phyloP scores from a whole-genome alignment of 2,113 vertebrate genomes.

The Lagopus muta region DNA sequence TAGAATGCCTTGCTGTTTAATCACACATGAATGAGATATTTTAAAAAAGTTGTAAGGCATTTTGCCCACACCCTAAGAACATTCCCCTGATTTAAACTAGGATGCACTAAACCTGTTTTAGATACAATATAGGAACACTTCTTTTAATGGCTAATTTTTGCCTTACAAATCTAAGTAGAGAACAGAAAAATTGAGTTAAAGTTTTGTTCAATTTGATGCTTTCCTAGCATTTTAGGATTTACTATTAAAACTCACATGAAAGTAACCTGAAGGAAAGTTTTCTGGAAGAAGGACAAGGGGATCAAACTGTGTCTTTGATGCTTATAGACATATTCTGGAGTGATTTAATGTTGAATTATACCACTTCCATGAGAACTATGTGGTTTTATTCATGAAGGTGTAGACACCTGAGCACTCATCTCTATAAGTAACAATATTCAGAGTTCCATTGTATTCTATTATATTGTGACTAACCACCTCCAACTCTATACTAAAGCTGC shows the following conservation, averaged over 20 bases:
- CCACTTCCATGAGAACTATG: not conserved
- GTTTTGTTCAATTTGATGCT: not conserved
- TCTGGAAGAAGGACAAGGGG: not conserved
- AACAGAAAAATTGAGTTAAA: not conserved
- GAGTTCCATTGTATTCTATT: not conserved
- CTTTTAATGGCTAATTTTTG: constrained; percentile 21
- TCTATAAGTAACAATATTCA: not conserved
- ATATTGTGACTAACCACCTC: not conserved
- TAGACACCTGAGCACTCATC: not conserved
- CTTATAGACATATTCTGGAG: not conserved
- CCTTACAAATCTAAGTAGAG: not conserved
- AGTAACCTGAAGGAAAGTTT: not conserved
- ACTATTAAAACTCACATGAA: not conserved
- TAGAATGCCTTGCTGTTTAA: not conserved
- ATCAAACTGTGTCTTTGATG: not conserved
- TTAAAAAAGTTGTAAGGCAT: not conserved
- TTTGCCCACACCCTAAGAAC: not conserved
- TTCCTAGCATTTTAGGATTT: not conserved
- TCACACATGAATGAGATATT: not conserved
- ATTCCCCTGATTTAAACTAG: not conserved
- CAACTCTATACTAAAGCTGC: not conserved
- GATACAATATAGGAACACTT: constrained; percentile 6
- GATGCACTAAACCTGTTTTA: not conserved
- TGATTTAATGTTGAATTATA: not conserved
- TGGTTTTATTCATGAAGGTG: not conserved